Conservation (phyloP, 1,140 invertebrate species). For the Drosophila orosa region DNA sequence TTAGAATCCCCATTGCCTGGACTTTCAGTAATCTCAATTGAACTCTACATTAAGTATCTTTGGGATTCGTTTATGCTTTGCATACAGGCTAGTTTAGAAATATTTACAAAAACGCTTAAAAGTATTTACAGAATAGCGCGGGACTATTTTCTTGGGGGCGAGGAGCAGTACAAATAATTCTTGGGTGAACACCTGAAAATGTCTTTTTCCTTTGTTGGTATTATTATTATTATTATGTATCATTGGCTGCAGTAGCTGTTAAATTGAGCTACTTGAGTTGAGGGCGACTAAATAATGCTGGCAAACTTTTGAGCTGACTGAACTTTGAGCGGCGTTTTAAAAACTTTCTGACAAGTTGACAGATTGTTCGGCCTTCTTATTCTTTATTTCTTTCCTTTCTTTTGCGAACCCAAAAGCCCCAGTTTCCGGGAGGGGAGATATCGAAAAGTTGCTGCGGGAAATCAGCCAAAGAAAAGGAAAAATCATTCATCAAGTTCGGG, state of each 20-base stretch:
- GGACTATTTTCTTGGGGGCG: conserved; percentile 3
- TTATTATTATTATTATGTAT: conserved; percentile 36
- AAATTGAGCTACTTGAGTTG: conserved; percentile 71
- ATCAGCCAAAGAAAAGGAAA: conserved; percentile 50
- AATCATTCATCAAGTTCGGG: conserved; percentile 73
- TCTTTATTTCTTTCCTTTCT: background rate
- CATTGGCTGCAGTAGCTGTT: conserved; percentile 32
- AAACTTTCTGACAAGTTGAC: conserved; percentile 72
- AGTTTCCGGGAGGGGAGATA: conserved; percentile 30
- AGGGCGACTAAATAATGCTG: conserved; percentile 34
- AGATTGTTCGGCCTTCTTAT: conserved; percentile 53
- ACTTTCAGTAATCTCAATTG: conserved; percentile 30
- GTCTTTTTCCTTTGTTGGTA: conserved; percentile 60
- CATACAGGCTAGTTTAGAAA: conserved; percentile 44
- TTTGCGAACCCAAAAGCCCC: conserved; percentile 1
- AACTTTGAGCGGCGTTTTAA: conserved; percentile 52
- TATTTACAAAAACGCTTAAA: conserved; percentile 54
- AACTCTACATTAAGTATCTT: conserved; percentile 25
- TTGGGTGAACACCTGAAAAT: conserved; percentile 77
- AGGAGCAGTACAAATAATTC: conserved; percentile 55
- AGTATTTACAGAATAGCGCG: conserved; percentile 41
- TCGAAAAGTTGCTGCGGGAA: conserved; percentile 36
- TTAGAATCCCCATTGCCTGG: conserved; percentile 12
- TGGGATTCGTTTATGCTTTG: conserved; percentile 63
- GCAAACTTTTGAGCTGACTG: conserved; percentile 47